phyloP scores from a whole-genome alignment of 2,113 vertebrate species.

The Haplotaxodon microlepis region DNA sequence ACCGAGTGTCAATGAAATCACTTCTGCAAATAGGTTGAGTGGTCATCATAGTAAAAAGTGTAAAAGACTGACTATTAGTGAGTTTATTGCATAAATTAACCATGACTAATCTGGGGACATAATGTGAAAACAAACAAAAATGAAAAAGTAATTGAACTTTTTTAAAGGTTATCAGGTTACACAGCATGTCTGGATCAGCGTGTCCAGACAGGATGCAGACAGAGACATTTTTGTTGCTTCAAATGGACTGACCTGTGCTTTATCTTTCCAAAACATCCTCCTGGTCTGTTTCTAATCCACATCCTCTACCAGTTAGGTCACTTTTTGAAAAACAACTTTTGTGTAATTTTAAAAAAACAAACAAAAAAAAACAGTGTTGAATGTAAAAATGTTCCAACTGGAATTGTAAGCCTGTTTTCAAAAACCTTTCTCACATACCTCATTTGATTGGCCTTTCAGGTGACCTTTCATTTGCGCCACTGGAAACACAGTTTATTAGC shows the following conservation, averaged over 20 bases:
- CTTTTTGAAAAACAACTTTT: conserved; percentile 14
- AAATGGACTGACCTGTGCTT: neutral
- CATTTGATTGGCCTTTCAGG: neutral
- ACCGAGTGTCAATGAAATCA: neutral
- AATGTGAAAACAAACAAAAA: conserved; percentile 5
- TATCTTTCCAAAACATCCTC: conserved; percentile 35
- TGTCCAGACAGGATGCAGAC: neutral
- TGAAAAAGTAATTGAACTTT: neutral
- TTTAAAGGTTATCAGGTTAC: neutral
- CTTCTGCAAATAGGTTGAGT: neutral
- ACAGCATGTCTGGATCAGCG: neutral
- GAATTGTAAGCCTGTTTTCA: neutral
- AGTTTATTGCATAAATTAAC: conserved; percentile 8
- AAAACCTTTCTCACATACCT: neutral
- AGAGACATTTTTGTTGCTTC: neutral
- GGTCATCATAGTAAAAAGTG: neutral
- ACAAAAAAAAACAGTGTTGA: neutral
- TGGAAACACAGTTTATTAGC: conserved; percentile 4
- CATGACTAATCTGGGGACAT: neutral
- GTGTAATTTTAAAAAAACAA: neutral
- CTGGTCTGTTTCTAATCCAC: conserved; percentile 19
- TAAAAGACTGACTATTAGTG: neutral
- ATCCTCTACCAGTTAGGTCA: conserved; percentile 30
- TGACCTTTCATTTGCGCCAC: conserved; percentile 19
- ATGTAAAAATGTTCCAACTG: conserved; percentile 24